A percentile compares a stretch with the other conserved stretches of the same genome.
These are phyloP conservation scores for Ispidina picta DNA, from an alignment of 2,797 vertebrate species.

Conservation along the genomic window DNA sequence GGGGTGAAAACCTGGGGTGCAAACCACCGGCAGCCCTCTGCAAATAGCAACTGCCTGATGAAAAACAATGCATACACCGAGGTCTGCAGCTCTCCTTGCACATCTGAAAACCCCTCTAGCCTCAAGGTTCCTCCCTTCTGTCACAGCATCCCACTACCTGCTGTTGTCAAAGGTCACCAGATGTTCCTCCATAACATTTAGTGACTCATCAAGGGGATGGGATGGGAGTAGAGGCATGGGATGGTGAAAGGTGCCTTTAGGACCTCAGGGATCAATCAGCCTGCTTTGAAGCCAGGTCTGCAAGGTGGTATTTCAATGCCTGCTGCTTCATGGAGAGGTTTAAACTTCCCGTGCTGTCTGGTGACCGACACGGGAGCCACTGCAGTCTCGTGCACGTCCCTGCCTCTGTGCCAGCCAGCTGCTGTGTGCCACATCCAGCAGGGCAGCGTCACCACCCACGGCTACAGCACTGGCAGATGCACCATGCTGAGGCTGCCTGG, in stretches of 20 bases:
- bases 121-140: background rate
- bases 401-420: background rate
- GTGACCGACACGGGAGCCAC: background rate
- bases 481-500: background rate
- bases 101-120: background rate
- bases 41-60: background rate
- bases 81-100: background rate
- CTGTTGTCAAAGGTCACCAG: conserved; percentile 18
- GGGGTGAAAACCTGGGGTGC: background rate
- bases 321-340: background rate
- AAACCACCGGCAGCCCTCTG: background rate
- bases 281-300: background rate
- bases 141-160: background rate
- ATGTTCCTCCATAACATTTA: background rate
- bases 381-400: rapidly evolving
- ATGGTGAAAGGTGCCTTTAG: background rate
- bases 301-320: background rate
- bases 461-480: background rate
- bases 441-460: background rate
- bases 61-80: rapidly evolving
- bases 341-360: background rate
- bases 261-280: background rate
- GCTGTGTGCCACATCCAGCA: background rate
- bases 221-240: background rate
- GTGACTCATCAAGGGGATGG: background rate